Conservation (phyloP, 1,140 invertebrate species). For the Latrodectus geometricus region DNA sequence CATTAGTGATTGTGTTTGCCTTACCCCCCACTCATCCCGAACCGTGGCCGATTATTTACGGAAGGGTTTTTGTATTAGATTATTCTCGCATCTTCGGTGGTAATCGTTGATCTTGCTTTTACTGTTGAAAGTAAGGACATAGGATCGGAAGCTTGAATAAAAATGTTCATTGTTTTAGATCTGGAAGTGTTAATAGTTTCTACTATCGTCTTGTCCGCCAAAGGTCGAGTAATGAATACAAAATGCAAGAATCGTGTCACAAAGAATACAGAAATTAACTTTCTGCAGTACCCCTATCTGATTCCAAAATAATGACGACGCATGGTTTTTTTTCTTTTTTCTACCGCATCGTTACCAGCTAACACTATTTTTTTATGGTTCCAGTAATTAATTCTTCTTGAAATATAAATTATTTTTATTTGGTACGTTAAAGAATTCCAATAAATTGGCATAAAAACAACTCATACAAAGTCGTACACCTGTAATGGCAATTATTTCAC, state of each 20-base stretch:
- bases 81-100: neutral
- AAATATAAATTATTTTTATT: too few species aligned
- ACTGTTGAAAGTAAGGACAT: neutral
- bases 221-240: constrained; percentile 30
- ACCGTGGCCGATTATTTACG: constrained; percentile 24
- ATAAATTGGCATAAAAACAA: too few species aligned
- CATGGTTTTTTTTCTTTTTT: too few species aligned
- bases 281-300: too few species aligned
- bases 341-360: too few species aligned
- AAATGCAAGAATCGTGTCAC: neutral
- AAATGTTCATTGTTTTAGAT: constrained; percentile 33
- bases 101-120: constrained; percentile 9
- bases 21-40: neutral
- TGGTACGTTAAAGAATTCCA: too few species aligned
- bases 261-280: too few species aligned
- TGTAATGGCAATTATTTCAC: too few species aligned
- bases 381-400: too few species aligned
- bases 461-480: too few species aligned
- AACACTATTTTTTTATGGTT: too few species aligned
- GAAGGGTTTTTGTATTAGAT: constrained; percentile 16
- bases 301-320: too few species aligned
- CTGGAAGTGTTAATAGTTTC: constrained; percentile 40
- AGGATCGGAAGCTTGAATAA: neutral
- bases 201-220: neutral
- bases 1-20: constrained; percentile 7